Percentiles rank a stretch among this genome's conserved stretches.
Conservation (phyloP, 2,888 invertebrate genomes). For the Andrena chrysosceles region DNA sequence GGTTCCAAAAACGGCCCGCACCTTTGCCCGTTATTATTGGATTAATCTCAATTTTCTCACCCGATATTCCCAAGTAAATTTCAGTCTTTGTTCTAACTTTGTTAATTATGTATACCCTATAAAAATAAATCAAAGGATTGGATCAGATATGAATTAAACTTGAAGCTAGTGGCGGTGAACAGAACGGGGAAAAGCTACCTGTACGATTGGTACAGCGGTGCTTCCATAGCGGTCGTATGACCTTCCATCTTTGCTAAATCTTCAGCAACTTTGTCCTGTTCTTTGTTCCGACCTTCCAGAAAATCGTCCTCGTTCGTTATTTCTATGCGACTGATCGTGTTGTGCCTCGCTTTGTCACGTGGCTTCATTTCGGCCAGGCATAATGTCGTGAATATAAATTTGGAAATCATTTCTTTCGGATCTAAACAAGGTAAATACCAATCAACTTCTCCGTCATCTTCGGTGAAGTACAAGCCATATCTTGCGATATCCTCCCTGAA, state of each 20-base stretch:
- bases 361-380: conserved; percentile 93
- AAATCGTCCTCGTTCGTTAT: conserved; percentile 83
- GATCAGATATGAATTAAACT: conserved; percentile 10
- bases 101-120: conserved; percentile 91
- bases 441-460: conserved; percentile 98
- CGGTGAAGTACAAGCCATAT: conserved; percentile 97
- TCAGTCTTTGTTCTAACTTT: conserved; percentile 93
- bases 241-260: conserved; percentile 90
- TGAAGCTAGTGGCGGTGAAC: conserved; percentile 23
- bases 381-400: conserved; percentile 96
- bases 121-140: conserved; percentile 77
- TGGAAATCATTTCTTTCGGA: conserved; percentile 94
- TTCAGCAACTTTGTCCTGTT: conserved; percentile 81
- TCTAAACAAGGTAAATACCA: conserved; percentile 97
- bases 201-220: conserved; percentile 93
- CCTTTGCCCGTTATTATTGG: conserved; percentile 87
- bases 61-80: conserved; percentile 94
- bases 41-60: conserved; percentile 96
- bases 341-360: conserved; percentile 83
- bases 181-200: conserved; percentile 70
- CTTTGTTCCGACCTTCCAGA: conserved; percentile 74
- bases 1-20: conserved; percentile 85
- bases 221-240: conserved; percentile 93
- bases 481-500: conserved; percentile 87
- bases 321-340: conserved; percentile 77